Evolutionary conservation across 2,113 vertebrate genomes (phyloP).

Genomic region (Sorex fumeus): DNA sequence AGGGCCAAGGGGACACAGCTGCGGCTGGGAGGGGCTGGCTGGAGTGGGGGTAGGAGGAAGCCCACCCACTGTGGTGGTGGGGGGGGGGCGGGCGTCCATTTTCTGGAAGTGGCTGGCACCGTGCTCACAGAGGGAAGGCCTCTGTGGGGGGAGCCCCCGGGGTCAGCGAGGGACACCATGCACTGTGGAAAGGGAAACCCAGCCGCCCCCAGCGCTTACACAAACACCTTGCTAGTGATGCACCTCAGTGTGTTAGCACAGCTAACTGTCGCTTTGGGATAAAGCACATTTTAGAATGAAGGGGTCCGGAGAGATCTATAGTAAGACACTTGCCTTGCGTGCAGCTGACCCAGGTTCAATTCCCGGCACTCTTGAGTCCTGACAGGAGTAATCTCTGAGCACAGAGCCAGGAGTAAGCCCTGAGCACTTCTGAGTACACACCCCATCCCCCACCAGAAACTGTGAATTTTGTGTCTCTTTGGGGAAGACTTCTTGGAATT

Average conservation of each 20-base stretch:
- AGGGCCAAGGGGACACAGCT: slow-evolving; percentile 59
- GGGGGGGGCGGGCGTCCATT: background rate
- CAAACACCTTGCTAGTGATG: background rate
- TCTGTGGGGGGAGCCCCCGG: background rate
- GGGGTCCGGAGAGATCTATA: too few relatives aligned
- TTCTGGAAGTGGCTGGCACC: background rate
- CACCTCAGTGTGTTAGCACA: background rate
- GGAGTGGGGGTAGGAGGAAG: background rate
- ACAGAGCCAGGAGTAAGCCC: too few relatives aligned
- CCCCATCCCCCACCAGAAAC: background rate
- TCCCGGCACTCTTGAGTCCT: too few relatives aligned
- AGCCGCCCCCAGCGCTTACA: background rate
- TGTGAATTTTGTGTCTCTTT: background rate
- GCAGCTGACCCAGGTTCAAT: too few relatives aligned
- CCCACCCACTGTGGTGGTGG: background rate
- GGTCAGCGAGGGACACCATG: background rate
- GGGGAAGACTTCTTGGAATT: background rate
- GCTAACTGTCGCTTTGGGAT: background rate
- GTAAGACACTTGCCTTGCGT: too few relatives aligned
- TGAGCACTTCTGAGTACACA: background rate
- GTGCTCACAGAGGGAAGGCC: background rate
- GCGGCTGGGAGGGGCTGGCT: slow-evolving; percentile 21
- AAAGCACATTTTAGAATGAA: slow-evolving; percentile 29
- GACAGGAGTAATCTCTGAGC: too few relatives aligned
- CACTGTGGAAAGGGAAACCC: background rate